These are phyloP conservation scores for Nezara viridula DNA, from an alignment of 2,888 invertebrate species.

Conservation along the genomic window DNA sequence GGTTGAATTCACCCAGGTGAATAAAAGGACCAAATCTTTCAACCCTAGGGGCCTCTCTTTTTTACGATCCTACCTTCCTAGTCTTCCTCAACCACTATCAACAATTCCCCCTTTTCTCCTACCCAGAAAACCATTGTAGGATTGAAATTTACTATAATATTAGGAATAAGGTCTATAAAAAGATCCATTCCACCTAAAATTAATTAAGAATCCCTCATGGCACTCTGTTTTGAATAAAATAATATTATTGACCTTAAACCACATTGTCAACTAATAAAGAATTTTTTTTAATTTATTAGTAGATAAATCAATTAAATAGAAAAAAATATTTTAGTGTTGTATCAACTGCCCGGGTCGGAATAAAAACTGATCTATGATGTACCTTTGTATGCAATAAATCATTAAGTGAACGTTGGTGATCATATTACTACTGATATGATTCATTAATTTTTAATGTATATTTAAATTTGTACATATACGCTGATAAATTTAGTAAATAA, in stretches of 20 bases:
- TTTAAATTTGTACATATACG: too few relatives aligned
- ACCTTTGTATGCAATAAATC: too few relatives aligned
- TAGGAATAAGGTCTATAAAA: background rate
- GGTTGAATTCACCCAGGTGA: slow-evolving; percentile 13
- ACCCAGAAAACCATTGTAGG: background rate
- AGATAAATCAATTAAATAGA: too few relatives aligned
- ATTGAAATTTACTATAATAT: background rate
- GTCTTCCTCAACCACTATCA: slow-evolving; percentile 1
- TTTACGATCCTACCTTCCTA: background rate
- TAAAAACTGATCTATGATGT: too few relatives aligned
- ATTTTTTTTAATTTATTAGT: too few relatives aligned
- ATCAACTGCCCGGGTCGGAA: too few relatives aligned
- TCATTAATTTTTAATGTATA: too few relatives aligned
- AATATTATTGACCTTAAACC: background rate
- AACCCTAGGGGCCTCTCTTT: background rate
- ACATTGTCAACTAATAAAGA: background rate
- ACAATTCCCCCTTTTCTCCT: background rate
- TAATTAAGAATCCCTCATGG: background rate
- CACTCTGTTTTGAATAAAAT: background rate
- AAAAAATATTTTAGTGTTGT: too few relatives aligned
- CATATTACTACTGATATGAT: too few relatives aligned
- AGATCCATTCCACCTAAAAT: background rate
- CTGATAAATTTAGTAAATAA: too few relatives aligned
- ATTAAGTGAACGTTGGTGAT: too few relatives aligned
- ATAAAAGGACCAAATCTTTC: slow-evolving; percentile 33